Evolutionary conservation across 2,888 invertebrate species (phyloP).

Genomic region (Dexiosoma caninum): DNA sequence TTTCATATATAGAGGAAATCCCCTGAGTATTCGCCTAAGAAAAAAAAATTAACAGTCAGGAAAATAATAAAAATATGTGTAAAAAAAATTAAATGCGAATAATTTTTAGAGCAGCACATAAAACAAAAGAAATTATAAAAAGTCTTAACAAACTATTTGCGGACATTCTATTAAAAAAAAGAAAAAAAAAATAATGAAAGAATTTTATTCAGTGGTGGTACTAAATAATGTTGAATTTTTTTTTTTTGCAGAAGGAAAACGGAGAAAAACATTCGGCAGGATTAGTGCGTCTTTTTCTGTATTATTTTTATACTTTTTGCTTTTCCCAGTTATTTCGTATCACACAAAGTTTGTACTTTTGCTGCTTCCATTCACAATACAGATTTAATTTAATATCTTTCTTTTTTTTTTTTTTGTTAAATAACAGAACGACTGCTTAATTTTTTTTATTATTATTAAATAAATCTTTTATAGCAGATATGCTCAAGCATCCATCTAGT

Average conservation of each 20-base stretch:
- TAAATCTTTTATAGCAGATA: background rate
- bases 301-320: slow-evolving; percentile 9
- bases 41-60: too few relatives aligned
- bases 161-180: background rate
- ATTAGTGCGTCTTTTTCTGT: slow-evolving; percentile 30
- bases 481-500: background rate
- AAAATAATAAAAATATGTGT: too few relatives aligned
- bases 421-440: slow-evolving; percentile 18
- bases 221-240: background rate
- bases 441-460: slow-evolving; percentile 21
- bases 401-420: too few relatives aligned
- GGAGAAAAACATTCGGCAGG: background rate
- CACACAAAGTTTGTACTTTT: background rate
- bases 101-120: too few relatives aligned
- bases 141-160: background rate
- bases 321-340: background rate
- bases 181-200: background rate
- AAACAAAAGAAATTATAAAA: too few relatives aligned
- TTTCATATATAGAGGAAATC: too few relatives aligned
- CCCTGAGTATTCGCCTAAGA: too few relatives aligned
- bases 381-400: slow-evolving; percentile 49
- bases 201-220: background rate
- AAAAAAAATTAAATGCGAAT: background rate
- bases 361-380: slow-evolving; percentile 16
- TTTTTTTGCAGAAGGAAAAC: too few relatives aligned